Evolutionary conservation across 2,113 vertebrate species (phyloP).

Genomic region (Rhynchopsitta pachyrhyncha): DNA sequence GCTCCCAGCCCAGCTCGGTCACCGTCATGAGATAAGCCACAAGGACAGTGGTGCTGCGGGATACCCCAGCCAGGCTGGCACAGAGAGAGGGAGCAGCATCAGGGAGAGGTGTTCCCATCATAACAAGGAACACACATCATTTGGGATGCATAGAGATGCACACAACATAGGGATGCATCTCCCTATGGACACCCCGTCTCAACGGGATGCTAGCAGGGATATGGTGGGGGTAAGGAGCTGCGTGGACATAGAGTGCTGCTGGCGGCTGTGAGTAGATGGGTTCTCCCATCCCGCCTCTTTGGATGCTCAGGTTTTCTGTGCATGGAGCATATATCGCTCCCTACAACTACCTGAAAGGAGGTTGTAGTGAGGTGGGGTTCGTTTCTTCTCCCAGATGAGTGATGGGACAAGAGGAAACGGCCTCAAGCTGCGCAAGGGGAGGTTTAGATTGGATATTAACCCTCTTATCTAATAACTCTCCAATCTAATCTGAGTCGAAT

Average conservation of each 20-base stretch:
- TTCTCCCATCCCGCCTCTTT: neutral
- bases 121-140: neutral
- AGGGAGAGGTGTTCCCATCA: neutral
- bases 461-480: neutral
- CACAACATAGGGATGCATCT: neutral
- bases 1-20: constrained; percentile 82
- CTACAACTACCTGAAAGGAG: neutral
- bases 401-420: neutral
- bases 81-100: rapidly evolving
- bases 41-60: constrained; percentile 87
- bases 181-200: rapidly evolving
- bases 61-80: constrained; percentile 86
- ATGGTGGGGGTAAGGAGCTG: neutral
- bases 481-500: neutral
- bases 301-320: neutral
- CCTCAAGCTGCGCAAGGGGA: neutral
- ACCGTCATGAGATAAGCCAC: constrained; percentile 92
- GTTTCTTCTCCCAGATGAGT: neutral
- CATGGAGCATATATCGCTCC: neutral
- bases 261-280: neutral
- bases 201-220: rapidly evolving
- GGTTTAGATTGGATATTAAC: neutral
- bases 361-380: neutral
- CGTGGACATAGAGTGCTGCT: rapidly evolving
- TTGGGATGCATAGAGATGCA: neutral